phyloP scores from a whole-genome alignment of 2,113 vertebrate species.

The Narcine bancroftii region DNA sequence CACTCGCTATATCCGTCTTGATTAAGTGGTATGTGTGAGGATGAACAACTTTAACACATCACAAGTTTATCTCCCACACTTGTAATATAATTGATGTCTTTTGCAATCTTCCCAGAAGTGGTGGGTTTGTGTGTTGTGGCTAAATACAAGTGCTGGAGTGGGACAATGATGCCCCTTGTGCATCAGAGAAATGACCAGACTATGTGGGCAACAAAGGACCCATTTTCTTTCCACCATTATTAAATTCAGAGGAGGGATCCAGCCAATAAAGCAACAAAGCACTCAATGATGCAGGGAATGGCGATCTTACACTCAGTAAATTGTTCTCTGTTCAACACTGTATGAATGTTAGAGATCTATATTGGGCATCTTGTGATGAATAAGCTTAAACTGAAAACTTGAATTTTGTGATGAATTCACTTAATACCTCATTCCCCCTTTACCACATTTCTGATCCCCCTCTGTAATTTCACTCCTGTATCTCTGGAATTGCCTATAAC shows the following conservation, averaged over 20 bases:
- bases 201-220: neutral
- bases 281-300: neutral
- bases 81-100: neutral
- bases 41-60: neutral
- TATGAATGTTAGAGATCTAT: too few species aligned
- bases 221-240: neutral
- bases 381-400: too few species aligned
- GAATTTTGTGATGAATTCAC: too few species aligned
- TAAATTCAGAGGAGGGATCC: neutral
- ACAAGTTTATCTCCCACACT: neutral
- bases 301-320: too few species aligned
- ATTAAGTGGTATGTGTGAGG: neutral
- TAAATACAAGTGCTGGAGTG: too few species aligned
- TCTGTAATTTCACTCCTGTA: too few species aligned
- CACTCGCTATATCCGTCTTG: neutral
- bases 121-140: neutral
- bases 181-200: neutral
- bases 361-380: too few species aligned
- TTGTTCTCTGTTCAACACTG: too few species aligned
- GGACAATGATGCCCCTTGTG: neutral
- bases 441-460: too few species aligned
- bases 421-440: too few species aligned
- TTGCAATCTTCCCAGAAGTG: neutral
- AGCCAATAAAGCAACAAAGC: neutral
- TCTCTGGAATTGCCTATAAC: too few species aligned